Percentiles rank a stretch among this genome's conserved stretches.
phyloP scores from a whole-genome alignment of 30 jellyfish, hydroid and myxozoan genomes.

The Hydractinia symbiolongicarpus region DNA sequence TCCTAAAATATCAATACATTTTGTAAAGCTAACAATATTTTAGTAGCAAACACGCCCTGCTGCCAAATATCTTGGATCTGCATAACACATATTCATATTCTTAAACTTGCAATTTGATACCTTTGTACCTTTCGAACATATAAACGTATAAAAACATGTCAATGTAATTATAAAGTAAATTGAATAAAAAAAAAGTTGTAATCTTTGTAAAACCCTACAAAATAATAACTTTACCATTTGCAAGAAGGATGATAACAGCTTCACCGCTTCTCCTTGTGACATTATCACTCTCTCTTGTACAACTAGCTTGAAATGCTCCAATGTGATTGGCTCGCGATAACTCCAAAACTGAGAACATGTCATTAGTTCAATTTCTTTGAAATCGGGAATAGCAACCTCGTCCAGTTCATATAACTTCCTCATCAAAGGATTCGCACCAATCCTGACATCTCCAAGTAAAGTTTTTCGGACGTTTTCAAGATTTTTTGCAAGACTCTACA shows the following conservation, averaged over 20 bases:
- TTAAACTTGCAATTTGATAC: too few relatives aligned
- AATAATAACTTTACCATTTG: neutral
- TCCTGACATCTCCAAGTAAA: conserved; percentile 11
- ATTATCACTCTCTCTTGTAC: conserved; percentile 3
- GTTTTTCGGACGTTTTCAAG: neutral
- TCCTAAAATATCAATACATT: conserved; percentile 22
- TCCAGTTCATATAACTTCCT: conserved; percentile 48
- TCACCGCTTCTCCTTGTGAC: neutral
- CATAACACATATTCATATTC: too few relatives aligned
- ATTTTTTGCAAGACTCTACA: neutral
- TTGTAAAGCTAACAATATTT: too few relatives aligned
- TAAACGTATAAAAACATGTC: too few relatives aligned
- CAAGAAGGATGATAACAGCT: neutral
- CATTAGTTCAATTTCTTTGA: conserved; percentile 14
- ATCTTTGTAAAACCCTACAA: neutral
- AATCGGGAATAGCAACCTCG: conserved; percentile 2
- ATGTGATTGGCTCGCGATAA: conserved; percentile 45
- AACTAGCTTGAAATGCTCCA: conserved; percentile 23
- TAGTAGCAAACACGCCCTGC: too few relatives aligned
- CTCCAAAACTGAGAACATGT: conserved; percentile 49
- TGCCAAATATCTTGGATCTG: too few relatives aligned
- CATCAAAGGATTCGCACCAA: conserved; percentile 25
- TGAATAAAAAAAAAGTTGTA: neutral
- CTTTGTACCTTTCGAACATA: too few relatives aligned
- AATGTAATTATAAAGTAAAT: neutral